Percentiles rank a stretch among this genome's conserved stretches.
Evolutionary conservation across 92 coral and sea anemone genomes (phyloP).

Genomic region (Meandrina meandrites): DNA sequence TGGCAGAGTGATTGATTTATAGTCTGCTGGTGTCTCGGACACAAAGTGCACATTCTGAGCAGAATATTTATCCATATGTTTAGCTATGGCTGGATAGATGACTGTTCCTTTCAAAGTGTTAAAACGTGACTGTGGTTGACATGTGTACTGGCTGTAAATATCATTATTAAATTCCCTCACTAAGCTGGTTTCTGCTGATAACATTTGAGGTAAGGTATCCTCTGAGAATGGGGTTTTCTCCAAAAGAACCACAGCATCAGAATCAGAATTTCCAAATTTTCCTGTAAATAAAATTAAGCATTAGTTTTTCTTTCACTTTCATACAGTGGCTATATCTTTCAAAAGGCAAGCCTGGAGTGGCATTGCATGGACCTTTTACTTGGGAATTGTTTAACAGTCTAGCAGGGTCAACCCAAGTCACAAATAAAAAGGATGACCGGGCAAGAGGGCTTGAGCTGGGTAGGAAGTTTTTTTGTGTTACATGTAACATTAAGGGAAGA

Average conservation of each 20-base stretch:
- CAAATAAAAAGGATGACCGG: no score
- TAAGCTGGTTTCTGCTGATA: slow-evolving; percentile 74
- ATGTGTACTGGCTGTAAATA: slow-evolving; percentile 82
- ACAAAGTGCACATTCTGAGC: slow-evolving; percentile 71
- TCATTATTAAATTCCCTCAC: slow-evolving; percentile 83
- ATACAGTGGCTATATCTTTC: no score
- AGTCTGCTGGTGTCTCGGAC: slow-evolving; percentile 82
- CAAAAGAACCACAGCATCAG: slow-evolving; percentile 90
- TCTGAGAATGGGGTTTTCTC: slow-evolving; percentile 96
- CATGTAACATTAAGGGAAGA: no score
- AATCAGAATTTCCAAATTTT: slow-evolving; percentile 62
- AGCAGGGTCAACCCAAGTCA: no score
- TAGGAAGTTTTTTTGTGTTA: no score
- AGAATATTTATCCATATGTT: slow-evolving; percentile 87
- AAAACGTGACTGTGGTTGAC: slow-evolving; percentile 72
- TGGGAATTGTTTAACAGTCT: no score
- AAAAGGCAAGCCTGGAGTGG: no score
- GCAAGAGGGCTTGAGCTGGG: no score
- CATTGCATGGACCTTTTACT: no score
- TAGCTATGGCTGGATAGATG: slow-evolving; percentile 87
- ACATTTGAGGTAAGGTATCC: slow-evolving; percentile 59
- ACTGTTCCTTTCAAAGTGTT: slow-evolving; percentile 84
- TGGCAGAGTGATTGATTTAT: slow-evolving; percentile 72
- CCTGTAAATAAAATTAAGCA: slow-evolving; percentile 46
- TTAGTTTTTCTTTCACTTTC: background rate